Percentiles rank a stretch among this genome's conserved stretches.
Evolutionary conservation across 2,113 vertebrate species (phyloP).

Genomic region (Entelurus aequoreus): DNA sequence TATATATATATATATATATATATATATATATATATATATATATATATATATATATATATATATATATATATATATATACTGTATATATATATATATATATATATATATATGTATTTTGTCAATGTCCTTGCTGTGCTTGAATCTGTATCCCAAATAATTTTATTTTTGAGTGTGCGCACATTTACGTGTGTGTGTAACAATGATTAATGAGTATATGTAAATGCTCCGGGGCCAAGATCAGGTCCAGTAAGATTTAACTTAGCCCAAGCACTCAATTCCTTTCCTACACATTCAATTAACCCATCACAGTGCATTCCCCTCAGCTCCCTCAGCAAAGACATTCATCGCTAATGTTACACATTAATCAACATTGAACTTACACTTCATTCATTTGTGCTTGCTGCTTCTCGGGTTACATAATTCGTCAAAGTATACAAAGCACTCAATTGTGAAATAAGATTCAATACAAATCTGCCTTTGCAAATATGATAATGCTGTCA

Average conservation of each 20-base stretch:
- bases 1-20: too few relatives aligned
- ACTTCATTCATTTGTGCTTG: constrained; percentile 45
- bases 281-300: constrained; percentile 69
- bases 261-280: constrained; percentile 61
- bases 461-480: too few relatives aligned
- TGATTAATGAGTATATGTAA: constrained; percentile 61
- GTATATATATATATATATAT: too few relatives aligned
- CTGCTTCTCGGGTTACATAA: constrained; percentile 15
- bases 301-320: constrained; percentile 42
- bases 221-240: constrained; percentile 62
- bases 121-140: too few relatives aligned
- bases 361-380: constrained; percentile 15
- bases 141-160: too few relatives aligned
- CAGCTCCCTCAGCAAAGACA: constrained; percentile 37
- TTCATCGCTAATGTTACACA: constrained; percentile 41
- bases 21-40: too few relatives aligned
- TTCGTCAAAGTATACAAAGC: background rate
- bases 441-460: too few relatives aligned
- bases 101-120: too few relatives aligned
- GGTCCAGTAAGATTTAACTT: constrained; percentile 66
- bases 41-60: too few relatives aligned
- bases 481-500: too few relatives aligned
- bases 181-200: constrained; percentile 29
- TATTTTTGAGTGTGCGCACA: background rate
- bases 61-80: too few relatives aligned